These are phyloP conservation scores for Taxidea taxus DNA, from an alignment of 2,113 vertebrate genomes.

Conservation along the genomic window DNA sequence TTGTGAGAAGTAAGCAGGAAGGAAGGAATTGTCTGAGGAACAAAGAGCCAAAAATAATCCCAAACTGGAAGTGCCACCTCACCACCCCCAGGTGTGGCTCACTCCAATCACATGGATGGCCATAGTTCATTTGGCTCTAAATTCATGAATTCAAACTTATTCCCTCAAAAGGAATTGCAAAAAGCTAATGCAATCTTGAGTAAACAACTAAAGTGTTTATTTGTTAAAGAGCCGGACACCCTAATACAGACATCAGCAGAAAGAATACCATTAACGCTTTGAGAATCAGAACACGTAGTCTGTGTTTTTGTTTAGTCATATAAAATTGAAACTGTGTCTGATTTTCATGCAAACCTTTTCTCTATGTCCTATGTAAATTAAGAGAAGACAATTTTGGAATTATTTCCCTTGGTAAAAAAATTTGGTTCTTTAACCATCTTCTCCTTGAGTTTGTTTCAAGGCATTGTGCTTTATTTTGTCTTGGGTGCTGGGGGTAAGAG, in stretches of 20 bases:
- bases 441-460: neutral
- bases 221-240: neutral
- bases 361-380: neutral
- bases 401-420: neutral
- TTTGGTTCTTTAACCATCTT: neutral
- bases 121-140: neutral
- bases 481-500: neutral
- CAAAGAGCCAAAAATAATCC: slow-evolving; percentile 52
- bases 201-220: neutral
- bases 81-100: neutral
- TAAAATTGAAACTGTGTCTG: neutral
- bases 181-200: neutral
- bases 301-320: neutral
- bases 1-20: neutral
- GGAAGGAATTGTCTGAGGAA: slow-evolving; percentile 2
- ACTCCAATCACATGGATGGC: neutral
- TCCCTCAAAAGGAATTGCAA: neutral
- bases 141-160: neutral
- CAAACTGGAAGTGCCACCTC: neutral
- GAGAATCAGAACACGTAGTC: neutral
- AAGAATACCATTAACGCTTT: neutral
- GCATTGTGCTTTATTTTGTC: neutral
- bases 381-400: neutral
- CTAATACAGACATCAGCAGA: neutral
- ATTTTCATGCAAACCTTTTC: neutral